Percentiles rank a stretch among this genome's conserved stretches.
These are phyloP conservation scores for Pomacea canaliculata DNA, from an alignment of 2,888 invertebrate genomes.

Conservation along the genomic window DNA sequence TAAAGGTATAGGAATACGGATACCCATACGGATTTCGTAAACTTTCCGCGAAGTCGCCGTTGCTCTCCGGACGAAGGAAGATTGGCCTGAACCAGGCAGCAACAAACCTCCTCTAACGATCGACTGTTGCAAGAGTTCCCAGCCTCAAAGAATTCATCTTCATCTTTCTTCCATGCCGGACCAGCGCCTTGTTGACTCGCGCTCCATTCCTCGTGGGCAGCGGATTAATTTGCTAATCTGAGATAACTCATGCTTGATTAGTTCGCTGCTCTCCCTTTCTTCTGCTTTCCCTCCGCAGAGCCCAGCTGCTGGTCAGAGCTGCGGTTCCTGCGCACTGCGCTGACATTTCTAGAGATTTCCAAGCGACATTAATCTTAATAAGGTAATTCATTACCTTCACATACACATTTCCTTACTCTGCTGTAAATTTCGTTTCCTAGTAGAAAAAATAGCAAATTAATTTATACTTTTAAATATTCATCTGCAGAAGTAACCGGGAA, in stretches of 20 bases:
- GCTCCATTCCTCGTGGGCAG: background rate
- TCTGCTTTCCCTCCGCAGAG: background rate
- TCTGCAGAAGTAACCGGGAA: too few species aligned
- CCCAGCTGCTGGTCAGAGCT: background rate
- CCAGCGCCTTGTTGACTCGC: constrained; percentile 9
- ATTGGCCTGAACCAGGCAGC: background rate
- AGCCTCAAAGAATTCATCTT: constrained; percentile 12
- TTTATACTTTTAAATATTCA: too few species aligned
- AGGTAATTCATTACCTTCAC: too few species aligned
- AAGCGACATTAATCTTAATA: too few species aligned
- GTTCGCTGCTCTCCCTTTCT: background rate
- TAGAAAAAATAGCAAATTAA: too few species aligned
- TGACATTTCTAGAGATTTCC: background rate
- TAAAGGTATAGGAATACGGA: too few species aligned
- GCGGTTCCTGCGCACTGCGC: background rate
- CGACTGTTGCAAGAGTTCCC: background rate
- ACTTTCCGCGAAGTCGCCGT: too few species aligned
- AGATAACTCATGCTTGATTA: constrained; percentile 3
- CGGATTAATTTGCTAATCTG: constrained; percentile 20
- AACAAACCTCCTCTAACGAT: background rate
- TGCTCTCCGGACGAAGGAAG: too few species aligned
- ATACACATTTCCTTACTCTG: too few species aligned
- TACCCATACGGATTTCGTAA: too few species aligned
- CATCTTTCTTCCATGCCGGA: constrained; percentile 4
- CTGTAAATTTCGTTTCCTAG: too few species aligned